Conservation (phyloP, 2,797 vertebrate genomes). For the Danio tinwini region DNA sequence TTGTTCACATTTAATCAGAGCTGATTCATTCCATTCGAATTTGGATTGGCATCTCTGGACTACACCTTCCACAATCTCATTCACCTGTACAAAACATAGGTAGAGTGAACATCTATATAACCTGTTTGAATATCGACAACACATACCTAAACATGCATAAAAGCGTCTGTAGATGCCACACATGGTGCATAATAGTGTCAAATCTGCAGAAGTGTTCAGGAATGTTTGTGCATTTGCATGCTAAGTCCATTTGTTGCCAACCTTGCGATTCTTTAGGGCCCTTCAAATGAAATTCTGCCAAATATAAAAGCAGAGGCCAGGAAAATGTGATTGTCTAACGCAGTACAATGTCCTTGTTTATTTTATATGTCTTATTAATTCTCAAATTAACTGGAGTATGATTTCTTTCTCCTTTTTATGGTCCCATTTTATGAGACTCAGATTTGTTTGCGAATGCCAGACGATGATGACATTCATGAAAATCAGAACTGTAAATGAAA, state of each 20-base stretch:
- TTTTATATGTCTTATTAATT: conserved; percentile 81
- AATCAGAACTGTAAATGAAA: conserved; percentile 91
- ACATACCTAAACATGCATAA: conserved; percentile 7
- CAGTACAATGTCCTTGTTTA: conserved; percentile 79
- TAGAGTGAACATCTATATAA: background rate
- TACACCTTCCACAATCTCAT: background rate
- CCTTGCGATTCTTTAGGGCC: conserved; percentile 8
- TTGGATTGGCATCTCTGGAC: conserved; percentile 20
- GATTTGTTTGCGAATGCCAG: conserved; percentile 74
- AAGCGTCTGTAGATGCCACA: conserved; percentile 2
- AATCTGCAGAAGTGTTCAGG: conserved; percentile 15
- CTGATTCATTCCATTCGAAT: background rate
- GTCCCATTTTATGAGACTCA: conserved; percentile 63
- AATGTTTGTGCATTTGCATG: conserved; percentile 29
- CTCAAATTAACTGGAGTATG: conserved; percentile 72
- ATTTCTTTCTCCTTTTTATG: conserved; percentile 75
- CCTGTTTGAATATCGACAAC: background rate
- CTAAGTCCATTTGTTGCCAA: conserved; percentile 18
- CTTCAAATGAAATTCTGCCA: conserved; percentile 8
- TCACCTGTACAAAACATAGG: background rate
- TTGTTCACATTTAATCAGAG: conserved; percentile 30
- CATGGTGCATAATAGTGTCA: conserved; percentile 1
- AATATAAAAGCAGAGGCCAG: conserved; percentile 52
- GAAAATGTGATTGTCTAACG: conserved; percentile 79
- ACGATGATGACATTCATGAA: conserved; percentile 74